phyloP scores from a whole-genome alignment of 2,888 invertebrate genomes.

The Drosophila demipolita region DNA sequence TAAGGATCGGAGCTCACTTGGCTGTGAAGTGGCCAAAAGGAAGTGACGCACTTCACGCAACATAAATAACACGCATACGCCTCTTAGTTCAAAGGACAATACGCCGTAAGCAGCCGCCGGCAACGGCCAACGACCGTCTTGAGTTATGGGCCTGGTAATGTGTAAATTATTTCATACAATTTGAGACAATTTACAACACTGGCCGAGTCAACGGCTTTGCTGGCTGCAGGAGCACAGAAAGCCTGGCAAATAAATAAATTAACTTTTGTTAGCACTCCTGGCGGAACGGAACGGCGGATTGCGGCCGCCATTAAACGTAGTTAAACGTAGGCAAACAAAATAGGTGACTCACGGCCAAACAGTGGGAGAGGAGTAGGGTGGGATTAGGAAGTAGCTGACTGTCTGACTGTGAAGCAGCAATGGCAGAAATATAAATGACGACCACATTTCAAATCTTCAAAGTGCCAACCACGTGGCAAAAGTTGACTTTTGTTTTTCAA shows the following conservation, averaged over 20 bases:
- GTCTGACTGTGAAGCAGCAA: constrained; percentile 21
- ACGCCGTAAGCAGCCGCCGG: constrained; percentile 23
- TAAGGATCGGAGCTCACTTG: constrained; percentile 63
- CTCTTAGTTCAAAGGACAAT: constrained; percentile 63
- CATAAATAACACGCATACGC: constrained; percentile 81
- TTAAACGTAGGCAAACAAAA: constrained; percentile 61
- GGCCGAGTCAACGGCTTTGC: constrained; percentile 49
- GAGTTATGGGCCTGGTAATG: constrained; percentile 78
- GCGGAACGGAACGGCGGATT: not conserved
- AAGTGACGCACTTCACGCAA: constrained; percentile 76
- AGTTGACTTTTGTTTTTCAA: constrained; percentile 58
- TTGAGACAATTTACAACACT: constrained; percentile 79
- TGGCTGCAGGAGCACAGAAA: constrained; percentile 53
- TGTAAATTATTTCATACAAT: constrained; percentile 81
- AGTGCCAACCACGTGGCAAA: constrained; percentile 38
- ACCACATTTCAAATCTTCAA: constrained; percentile 56
- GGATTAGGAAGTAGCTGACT: not conserved
- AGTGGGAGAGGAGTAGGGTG: not conserved
- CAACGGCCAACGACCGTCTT: constrained; percentile 57
- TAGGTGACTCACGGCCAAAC: constrained; percentile 41
- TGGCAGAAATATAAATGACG: constrained; percentile 46
- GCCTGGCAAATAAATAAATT: constrained; percentile 73
- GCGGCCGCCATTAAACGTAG: constrained; percentile 41
- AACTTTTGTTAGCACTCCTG: constrained; percentile 62
- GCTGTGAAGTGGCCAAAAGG: constrained; percentile 70